phyloP scores from a whole-genome alignment of 2,888 invertebrate species.

The Elaeidobius kamerunicus region DNA sequence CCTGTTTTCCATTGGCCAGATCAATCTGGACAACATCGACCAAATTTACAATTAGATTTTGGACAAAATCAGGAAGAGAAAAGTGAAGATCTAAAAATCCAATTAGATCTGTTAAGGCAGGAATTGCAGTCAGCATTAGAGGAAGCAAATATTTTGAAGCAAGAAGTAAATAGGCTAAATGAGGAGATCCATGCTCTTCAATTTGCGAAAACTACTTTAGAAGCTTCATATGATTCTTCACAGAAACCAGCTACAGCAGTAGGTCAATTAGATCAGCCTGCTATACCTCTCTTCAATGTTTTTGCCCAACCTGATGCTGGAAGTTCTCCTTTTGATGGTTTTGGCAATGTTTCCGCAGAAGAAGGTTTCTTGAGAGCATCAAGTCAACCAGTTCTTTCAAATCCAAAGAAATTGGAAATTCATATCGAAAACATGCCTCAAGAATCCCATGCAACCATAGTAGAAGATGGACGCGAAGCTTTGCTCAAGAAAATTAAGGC shows the following conservation, averaged over 20 bases:
- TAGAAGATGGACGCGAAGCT: constrained; percentile 41
- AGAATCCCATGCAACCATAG: constrained; percentile 5
- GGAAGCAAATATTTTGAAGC: constrained; percentile 42
- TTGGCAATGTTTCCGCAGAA: no score
- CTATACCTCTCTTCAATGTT: constrained; percentile 3
- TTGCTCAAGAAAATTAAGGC: constrained; percentile 46
- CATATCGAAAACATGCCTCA: neutral
- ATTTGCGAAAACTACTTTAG: constrained; percentile 33
- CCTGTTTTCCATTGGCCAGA: constrained; percentile 39
- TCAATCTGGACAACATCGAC: constrained; percentile 19
- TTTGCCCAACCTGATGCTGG: constrained; percentile 1
- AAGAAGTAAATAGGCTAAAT: constrained; percentile 26
- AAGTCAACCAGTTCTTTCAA: no score
- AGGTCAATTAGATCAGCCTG: neutral
- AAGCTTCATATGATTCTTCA: constrained; percentile 34
- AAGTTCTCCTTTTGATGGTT: constrained; percentile 1
- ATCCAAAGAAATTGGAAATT: no score
- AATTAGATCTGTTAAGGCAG: neutral
- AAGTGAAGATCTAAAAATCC: neutral
- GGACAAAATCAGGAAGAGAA: neutral
- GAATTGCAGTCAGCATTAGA: constrained; percentile 32
- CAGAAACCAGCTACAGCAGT: constrained; percentile 7
- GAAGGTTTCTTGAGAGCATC: no score
- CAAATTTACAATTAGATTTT: neutral
- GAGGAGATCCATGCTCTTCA: constrained; percentile 31